Evolutionary conservation across 1,140 invertebrate genomes (phyloP).

Genomic region (Zaprionus inermis): DNA sequence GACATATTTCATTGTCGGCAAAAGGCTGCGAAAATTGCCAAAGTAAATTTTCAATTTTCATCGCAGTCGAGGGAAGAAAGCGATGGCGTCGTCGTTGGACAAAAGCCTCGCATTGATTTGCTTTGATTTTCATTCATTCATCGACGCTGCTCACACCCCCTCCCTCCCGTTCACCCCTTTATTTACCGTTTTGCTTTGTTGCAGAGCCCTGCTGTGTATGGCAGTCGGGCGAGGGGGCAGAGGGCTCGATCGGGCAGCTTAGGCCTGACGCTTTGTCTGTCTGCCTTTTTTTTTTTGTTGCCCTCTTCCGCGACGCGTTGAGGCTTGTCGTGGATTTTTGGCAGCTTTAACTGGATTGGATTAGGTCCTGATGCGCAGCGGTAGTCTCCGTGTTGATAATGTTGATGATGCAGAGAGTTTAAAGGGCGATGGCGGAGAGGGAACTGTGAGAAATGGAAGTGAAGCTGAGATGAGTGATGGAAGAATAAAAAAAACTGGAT

Average conservation of each 20-base stretch:
- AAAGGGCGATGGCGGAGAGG: background rate
- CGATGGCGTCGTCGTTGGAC: background rate
- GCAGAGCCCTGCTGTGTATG: background rate
- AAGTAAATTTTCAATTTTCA: slow-evolving; percentile 81
- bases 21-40: slow-evolving; percentile 65
- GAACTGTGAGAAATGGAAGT: background rate
- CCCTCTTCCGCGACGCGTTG: slow-evolving; percentile 42
- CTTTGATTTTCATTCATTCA: slow-evolving; percentile 78
- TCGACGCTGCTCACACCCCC: slow-evolving; percentile 24
- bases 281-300: slow-evolving; percentile 38
- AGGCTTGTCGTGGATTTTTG: slow-evolving; percentile 71
- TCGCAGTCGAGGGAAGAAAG: slow-evolving; percentile 31
- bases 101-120: slow-evolving; percentile 64
- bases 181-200: slow-evolving; percentile 68
- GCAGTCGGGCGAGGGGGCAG: background rate
- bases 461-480: background rate
- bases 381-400: slow-evolving; percentile 18
- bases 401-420: slow-evolving; percentile 16
- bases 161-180: slow-evolving; percentile 66
- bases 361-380: slow-evolving; percentile 31
- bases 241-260: too few relatives aligned
- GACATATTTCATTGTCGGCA: slow-evolving; percentile 73
- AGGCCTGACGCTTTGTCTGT: too few relatives aligned
- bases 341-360: slow-evolving; percentile 77
- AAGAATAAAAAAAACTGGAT: background rate